Base-by-base conservation (phyloP, 1,140 invertebrate species). In the Calephelis virginiensis region DNA sequence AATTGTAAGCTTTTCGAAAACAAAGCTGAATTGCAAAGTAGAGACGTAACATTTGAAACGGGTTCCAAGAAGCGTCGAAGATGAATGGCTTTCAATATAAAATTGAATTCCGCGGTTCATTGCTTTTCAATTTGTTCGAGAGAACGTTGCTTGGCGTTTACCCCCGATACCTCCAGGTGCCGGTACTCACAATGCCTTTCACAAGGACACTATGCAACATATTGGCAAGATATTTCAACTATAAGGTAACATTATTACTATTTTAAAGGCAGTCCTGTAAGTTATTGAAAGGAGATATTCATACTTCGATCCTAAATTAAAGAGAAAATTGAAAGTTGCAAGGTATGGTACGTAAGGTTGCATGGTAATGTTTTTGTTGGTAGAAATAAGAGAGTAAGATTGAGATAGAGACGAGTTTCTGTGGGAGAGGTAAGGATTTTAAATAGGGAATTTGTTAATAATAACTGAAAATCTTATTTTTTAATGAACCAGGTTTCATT, bases 51-150 rank as follows among this genome's bases (percentile, higher is more conserved):
- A 77, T 86, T 83, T 89, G 79, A 86, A 78, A 78, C 78, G 75
- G 72, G 83, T 80, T 71, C 80, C 80, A 81, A 86, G 78, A 83
- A 86, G 85, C 83, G 82, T 83, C 82, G 85, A 88, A 89, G 86
- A 89, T 88, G 86, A 89, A 93, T 93, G 92, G 91, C 91, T 92
- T 92, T 92, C 91, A 92, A 92, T 93, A 92, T 92, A 90, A 93
- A 92, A 93, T 93, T 93, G 92, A 93, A 93, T 93, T 93, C 92
- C 85, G 92, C 87, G 92, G 92, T 92, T 91, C 92, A 92, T 93
- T 92, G 92, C 85, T 91, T 92, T 90, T 92, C 91, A 92, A 92
- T 93, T 92, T 92, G 88, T 89, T 84, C 75, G 81, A 77, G 83
- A 75, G 83, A 86, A 81, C 85, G 81, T 81, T 83, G 77, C 72